Conservation (phyloP, 2,797 vertebrate species). For the Hydrolagus colliei region DNA sequence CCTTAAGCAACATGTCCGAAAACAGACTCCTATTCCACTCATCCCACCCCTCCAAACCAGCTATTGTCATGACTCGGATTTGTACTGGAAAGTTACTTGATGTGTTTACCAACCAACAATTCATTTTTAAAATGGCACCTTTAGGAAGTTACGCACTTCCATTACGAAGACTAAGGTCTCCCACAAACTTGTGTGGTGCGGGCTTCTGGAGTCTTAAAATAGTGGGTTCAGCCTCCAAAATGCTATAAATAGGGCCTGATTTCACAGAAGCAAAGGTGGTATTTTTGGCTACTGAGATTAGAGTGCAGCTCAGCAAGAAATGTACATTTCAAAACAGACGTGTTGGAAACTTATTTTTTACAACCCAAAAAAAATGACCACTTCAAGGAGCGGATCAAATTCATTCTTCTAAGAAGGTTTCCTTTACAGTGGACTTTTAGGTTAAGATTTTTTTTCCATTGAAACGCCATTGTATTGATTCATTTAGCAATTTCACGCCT, state of each 20-base stretch:
- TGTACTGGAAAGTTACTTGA: conserved; percentile 44
- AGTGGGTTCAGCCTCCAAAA: neutral
- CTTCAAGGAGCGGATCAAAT: neutral
- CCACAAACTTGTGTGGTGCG: neutral
- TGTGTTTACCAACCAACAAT: conserved; percentile 39
- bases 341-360: neutral
- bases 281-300: neutral
- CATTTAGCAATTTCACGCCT: neutral
- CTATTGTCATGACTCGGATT: conserved; percentile 51
- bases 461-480: neutral
- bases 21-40: conserved; percentile 37
- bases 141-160: neutral
- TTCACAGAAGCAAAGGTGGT: neutral
- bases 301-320: neutral
- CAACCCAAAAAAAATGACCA: neutral
- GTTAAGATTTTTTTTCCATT: neutral
- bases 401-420: neutral
- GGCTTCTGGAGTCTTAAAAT: neutral
- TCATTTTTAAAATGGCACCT: neutral
- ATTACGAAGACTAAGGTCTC: too few species aligned
- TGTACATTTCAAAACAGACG: neutral
- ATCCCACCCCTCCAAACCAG: conserved; percentile 36
- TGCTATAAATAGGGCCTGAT: neutral
- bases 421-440: neutral
- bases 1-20: neutral